Evolutionary conservation across 2,797 vertebrate genomes (phyloP).

Genomic region (Nyctalus aviator): DNA sequence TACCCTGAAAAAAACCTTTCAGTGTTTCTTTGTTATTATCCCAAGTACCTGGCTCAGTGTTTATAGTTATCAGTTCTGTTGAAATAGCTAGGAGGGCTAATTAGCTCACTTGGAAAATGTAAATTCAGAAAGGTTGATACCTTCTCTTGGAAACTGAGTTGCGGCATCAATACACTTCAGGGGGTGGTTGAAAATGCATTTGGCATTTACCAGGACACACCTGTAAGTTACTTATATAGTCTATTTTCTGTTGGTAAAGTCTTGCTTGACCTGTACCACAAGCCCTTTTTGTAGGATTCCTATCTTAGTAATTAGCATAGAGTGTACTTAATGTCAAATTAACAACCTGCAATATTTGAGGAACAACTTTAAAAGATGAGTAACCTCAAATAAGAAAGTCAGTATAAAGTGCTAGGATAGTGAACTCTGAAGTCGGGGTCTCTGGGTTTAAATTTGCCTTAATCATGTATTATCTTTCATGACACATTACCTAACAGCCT

Average conservation of each 20-base stretch:
- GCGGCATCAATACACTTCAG: neutral
- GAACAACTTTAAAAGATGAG: neutral
- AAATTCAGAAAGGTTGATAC: neutral
- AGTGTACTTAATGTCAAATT: neutral
- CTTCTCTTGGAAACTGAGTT: neutral
- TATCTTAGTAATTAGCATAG: neutral
- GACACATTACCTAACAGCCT: neutral
- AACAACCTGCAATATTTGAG: neutral
- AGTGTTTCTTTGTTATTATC: constrained; percentile 2
- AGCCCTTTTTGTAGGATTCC: neutral
- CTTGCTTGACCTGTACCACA: neutral
- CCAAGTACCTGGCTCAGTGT: neutral
- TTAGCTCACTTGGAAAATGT: constrained; percentile 1
- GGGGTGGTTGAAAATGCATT: neutral
- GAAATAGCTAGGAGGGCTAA: neutral
- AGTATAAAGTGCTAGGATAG: neutral
- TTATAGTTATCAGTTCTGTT: neutral
- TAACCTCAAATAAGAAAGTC: neutral
- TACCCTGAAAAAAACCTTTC: neutral
- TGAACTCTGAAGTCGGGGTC: neutral
- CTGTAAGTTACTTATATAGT: neutral
- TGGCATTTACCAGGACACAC: neutral
- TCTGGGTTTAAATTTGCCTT: neutral
- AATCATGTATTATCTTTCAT: neutral
- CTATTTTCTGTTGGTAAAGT: neutral